phyloP scores from a whole-genome alignment of 2,888 invertebrate species.

The Argyra leucocephala region DNA sequence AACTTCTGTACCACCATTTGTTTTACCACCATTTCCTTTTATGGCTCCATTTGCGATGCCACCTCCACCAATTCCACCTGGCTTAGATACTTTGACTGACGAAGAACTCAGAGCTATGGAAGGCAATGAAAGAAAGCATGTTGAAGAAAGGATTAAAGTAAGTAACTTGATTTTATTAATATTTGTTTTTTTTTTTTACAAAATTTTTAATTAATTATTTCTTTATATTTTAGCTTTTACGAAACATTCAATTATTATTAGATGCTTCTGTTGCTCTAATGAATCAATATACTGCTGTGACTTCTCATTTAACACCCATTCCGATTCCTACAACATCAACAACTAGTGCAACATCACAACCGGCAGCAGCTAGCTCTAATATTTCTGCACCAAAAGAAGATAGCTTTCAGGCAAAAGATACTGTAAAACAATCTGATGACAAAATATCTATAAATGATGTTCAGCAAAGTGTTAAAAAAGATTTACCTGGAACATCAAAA shows the following conservation, averaged over 20 bases:
- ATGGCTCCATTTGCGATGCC: conserved; percentile 48
- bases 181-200: neutral
- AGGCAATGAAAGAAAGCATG: conserved; percentile 73
- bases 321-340: conserved; percentile 31
- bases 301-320: conserved; percentile 49
- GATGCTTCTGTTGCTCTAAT: conserved; percentile 90
- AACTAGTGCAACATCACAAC: conserved; percentile 24
- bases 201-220: too few relatives aligned
- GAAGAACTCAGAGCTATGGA: conserved; percentile 85
- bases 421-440: neutral
- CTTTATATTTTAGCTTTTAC: conserved; percentile 53
- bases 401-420: neutral
- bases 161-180: neutral
- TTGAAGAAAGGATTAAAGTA: conserved; percentile 81
- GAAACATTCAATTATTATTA: conserved; percentile 78
- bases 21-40: conserved; percentile 51
- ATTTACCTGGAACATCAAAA: neutral
- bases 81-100: conserved; percentile 62
- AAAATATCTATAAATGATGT: conserved; percentile 8
- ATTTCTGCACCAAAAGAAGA: conserved; percentile 15
- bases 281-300: conserved; percentile 79
- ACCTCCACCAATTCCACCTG: conserved; percentile 68
- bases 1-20: conserved; percentile 39
- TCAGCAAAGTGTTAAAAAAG: conserved; percentile 10
- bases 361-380: conserved; percentile 24